A percentile compares a stretch with the other conserved stretches of the same genome.
These are phyloP conservation scores for Parazoanthus swiftii DNA, from an alignment of 92 coral and sea anemone genomes.

Conservation along the genomic window DNA sequence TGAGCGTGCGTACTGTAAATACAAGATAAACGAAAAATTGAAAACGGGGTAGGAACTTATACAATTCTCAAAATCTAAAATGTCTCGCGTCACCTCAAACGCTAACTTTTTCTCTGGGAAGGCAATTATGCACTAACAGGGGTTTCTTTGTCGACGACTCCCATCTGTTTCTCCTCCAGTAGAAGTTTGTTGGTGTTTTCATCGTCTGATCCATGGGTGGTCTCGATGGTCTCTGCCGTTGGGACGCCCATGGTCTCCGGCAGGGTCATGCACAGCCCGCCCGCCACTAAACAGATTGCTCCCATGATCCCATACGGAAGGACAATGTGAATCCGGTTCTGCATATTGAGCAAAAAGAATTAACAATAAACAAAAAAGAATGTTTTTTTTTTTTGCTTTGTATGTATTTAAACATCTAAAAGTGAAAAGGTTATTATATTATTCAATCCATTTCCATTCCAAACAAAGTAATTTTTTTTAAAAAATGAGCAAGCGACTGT, in stretches of 20 bases:
- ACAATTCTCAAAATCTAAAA: too few species aligned
- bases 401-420: too few species aligned
- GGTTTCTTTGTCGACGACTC: background rate
- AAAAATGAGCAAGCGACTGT: too few species aligned
- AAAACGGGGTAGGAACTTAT: too few species aligned
- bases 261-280: conserved; percentile 17
- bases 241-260: conserved; percentile 20
- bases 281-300: conserved; percentile 19
- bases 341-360: background rate
- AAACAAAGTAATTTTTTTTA: too few species aligned
- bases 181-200: background rate
- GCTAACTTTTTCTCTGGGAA: background rate
- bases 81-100: too few species aligned
- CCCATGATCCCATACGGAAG: conserved; percentile 15
- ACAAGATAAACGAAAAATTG: too few species aligned
- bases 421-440: too few species aligned
- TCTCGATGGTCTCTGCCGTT: background rate
- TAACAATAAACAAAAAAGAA: too few species aligned
- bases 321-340: conserved; percentile 18
- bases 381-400: too few species aligned
- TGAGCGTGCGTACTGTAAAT: too few species aligned
- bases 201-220: background rate
- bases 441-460: too few species aligned
- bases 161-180: background rate
- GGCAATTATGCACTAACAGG: background rate